phyloP scores from a whole-genome alignment of 2,113 vertebrate genomes.

The Coptodon bakossiorum region DNA sequence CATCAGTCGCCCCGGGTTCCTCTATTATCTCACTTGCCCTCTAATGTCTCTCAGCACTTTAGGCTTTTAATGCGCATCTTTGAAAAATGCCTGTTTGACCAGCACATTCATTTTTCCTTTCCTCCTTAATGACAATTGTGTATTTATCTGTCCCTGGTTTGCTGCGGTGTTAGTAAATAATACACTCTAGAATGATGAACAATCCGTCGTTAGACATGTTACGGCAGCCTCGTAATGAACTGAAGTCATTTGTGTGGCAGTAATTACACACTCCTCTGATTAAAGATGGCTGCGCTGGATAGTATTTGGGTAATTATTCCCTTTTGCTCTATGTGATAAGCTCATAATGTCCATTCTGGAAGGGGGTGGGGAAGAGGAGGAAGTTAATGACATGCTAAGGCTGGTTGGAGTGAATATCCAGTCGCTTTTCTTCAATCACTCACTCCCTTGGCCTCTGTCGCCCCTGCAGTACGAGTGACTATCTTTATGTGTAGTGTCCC shows the following conservation, averaged over 20 bases:
- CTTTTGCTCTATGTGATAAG: slow-evolving; percentile 69
- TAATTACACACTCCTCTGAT: slow-evolving; percentile 74
- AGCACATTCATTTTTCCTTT: slow-evolving; percentile 52
- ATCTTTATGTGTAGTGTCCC: slow-evolving; percentile 52
- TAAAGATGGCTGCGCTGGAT: slow-evolving; percentile 70
- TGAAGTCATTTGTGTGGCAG: slow-evolving; percentile 68
- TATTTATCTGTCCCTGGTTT: slow-evolving; percentile 55
- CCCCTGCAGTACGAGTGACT: slow-evolving; percentile 41
- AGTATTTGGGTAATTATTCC: slow-evolving; percentile 74
- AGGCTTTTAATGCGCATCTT: slow-evolving; percentile 46
- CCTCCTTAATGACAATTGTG: slow-evolving; percentile 58
- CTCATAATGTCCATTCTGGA: slow-evolving; percentile 62
- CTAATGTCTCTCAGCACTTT: slow-evolving; percentile 45
- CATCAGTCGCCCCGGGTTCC: slow-evolving; percentile 7
- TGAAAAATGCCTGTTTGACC: slow-evolving; percentile 58
- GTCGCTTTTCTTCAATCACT: slow-evolving; percentile 59
- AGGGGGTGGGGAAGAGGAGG: slow-evolving; percentile 11
- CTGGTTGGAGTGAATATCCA: slow-evolving; percentile 57
- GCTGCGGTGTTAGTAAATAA: slow-evolving; percentile 53
- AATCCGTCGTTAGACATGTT: slow-evolving; percentile 56
- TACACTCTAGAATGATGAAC: slow-evolving; percentile 63
- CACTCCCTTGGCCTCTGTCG: slow-evolving; percentile 49
- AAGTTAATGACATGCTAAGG: slow-evolving; percentile 65
- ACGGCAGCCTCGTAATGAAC: slow-evolving; percentile 66
- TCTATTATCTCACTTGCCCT: slow-evolving; percentile 42